A percentile compares a stretch with the other conserved stretches of the same genome.
Conservation (phyloP, 2,113 vertebrate species). For the Epinephelus moara region DNA sequence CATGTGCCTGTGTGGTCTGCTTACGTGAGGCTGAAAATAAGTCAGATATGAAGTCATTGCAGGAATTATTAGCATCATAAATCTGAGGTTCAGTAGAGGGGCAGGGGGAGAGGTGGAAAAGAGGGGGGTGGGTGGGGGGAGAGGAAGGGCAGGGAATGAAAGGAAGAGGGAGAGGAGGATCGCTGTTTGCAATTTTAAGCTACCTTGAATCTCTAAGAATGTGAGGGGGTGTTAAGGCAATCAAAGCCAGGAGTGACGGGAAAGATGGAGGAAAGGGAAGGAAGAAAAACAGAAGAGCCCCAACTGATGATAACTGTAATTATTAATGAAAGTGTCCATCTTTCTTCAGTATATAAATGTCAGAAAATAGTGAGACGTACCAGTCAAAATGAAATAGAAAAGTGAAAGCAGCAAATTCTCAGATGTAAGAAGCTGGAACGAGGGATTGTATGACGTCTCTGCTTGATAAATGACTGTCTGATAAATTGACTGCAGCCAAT, state of each 20-base stretch:
- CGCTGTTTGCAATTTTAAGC: slow-evolving; percentile 29
- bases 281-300: neutral
- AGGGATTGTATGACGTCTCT: too few relatives aligned
- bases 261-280: neutral
- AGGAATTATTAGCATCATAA: slow-evolving; percentile 67
- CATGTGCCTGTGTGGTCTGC: slow-evolving; percentile 38
- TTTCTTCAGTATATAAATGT: neutral
- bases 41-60: slow-evolving; percentile 72
- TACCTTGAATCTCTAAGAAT: slow-evolving; percentile 18
- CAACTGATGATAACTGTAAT: neutral
- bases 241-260: slow-evolving; percentile 1
- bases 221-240: neutral
- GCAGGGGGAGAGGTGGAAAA: slow-evolving; percentile 24
- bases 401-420: neutral
- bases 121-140: neutral
- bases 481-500: neutral
- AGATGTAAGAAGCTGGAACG: neutral
- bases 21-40: slow-evolving; percentile 61
- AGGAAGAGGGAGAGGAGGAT: neutral
- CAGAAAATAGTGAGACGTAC: neutral
- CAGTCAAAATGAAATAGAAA: too few relatives aligned
- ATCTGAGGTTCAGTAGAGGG: slow-evolving; percentile 57
- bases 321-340: neutral
- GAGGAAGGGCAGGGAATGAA: neutral
- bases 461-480: neutral